Evolutionary conservation across 1,140 invertebrate species (phyloP), one percentile per base, ranked within the genome.

Genomic region (Apis florea): DNA sequence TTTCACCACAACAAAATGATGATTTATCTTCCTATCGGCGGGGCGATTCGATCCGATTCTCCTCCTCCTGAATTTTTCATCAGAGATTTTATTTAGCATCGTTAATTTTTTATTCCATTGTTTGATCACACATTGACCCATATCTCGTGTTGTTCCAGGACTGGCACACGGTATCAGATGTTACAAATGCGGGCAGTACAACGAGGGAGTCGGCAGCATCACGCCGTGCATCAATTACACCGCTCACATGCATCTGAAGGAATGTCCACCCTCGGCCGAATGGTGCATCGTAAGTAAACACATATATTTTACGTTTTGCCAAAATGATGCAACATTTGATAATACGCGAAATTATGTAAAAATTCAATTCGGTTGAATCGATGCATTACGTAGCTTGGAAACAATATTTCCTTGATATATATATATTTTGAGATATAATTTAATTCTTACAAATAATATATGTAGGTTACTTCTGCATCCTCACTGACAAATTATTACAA

Each of bases 221-320:
- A 97, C 96, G 58, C 96, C 96, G 6, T 97, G 96, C 92, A 95
- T 96, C 87, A 97, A 97, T 92, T 95, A 96, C 86, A 96, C 95
- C 82, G 93, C 93, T 77, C 94, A 95, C 88, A 95, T 95, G 90
- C 94, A 95, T 86, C 93, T 97, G 66, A 95, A 95, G 83, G 95
- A 96, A 67, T 97, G 96, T 90, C 95, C 95, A 69, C 87, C 93
- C 70, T 91, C 93, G 67, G 94, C 94, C 73, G 93, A 95, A 87
- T 96, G 95, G 92, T 97, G 96, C 92, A 96, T 97, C 92, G 96
- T 97, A 92, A 96, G 96, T 95, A 89, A 72, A 86, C 40, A 17
- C 6, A 6, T 68, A 0, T 68, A 0, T 8, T 40, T 4, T 66
- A n/a, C 63, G 47, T 40, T 21, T 15, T n/a, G 5, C 4, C 31